Conservation (phyloP, 1,140 invertebrate genomes). For the Ruditapes philippinarum region DNA sequence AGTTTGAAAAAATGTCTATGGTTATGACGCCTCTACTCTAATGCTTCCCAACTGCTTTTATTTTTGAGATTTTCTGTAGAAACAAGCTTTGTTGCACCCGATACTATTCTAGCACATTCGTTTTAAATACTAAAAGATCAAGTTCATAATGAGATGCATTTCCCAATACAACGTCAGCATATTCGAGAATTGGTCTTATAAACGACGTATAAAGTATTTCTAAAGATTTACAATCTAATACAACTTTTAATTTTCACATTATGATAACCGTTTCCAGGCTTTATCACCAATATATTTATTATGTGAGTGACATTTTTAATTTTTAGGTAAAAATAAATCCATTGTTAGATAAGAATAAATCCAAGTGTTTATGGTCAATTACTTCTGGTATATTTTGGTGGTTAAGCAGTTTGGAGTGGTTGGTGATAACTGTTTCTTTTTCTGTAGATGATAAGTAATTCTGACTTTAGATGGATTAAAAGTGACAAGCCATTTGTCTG, state of each 20-base stretch:
- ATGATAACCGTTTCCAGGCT: constrained; percentile 26
- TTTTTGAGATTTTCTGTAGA: too few species aligned
- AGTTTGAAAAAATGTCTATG: too few species aligned
- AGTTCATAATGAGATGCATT: too few species aligned
- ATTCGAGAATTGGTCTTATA: background rate
- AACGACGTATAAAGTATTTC: constrained; percentile 43
- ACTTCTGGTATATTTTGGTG: background rate
- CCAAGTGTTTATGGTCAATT: constrained; percentile 26
- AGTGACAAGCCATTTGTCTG: constrained; percentile 40
- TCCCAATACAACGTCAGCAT: background rate
- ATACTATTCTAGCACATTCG: too few species aligned
- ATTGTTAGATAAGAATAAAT: too few species aligned
- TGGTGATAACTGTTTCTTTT: background rate
- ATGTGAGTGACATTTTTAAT: constrained; percentile 19
- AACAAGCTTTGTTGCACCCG: too few species aligned
- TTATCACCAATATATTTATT: constrained; percentile 14
- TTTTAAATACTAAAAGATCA: too few species aligned
- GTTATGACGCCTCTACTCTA: too few species aligned
- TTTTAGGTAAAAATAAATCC: too few species aligned
- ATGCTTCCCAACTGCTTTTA: background rate
- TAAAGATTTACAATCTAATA: constrained; percentile 29
- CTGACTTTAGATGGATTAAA: constrained; percentile 54
- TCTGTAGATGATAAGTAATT: constrained; percentile 20
- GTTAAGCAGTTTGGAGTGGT: background rate
- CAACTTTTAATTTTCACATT: constrained; percentile 14